These are phyloP conservation scores for Muraenolepis orangiensis DNA, from an alignment of 2,797 vertebrate species.

Conservation along the genomic window DNA sequence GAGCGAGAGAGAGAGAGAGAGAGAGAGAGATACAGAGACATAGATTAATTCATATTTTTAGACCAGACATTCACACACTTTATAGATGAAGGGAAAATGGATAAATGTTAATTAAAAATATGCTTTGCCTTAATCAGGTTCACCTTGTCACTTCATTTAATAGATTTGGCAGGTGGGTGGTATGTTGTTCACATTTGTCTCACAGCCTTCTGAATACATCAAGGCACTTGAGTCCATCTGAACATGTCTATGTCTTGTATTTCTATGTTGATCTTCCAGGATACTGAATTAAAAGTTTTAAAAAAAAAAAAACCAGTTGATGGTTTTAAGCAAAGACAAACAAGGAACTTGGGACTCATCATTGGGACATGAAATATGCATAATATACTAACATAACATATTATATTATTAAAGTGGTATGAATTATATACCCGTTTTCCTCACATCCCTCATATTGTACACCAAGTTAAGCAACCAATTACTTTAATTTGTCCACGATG, in stretches of 20 bases:
- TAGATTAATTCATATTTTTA: background rate
- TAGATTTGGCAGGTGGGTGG: background rate
- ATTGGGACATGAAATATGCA: background rate
- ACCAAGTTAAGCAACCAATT: background rate
- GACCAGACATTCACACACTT: background rate
- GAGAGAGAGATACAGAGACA: no score
- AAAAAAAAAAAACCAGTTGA: background rate
- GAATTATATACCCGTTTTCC: background rate
- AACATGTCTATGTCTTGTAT: background rate
- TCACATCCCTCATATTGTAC: background rate
- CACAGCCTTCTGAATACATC: no score
- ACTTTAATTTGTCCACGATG: background rate
- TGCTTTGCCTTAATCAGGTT: background rate
- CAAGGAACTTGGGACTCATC: background rate
- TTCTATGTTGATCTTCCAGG: background rate
- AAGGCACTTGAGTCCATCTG: background rate
- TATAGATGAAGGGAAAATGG: background rate
- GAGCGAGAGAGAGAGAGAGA: background rate
- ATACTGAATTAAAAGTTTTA: background rate
- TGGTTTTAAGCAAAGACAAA: background rate
- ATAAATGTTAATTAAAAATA: background rate
- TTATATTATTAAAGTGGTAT: conserved; percentile 1
- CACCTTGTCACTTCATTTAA: background rate
- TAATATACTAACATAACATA: background rate
- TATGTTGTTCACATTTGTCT: background rate